phyloP scores from a whole-genome alignment of 92 coral and sea anemone genomes.

The Palythoa heliodiscus region DNA sequence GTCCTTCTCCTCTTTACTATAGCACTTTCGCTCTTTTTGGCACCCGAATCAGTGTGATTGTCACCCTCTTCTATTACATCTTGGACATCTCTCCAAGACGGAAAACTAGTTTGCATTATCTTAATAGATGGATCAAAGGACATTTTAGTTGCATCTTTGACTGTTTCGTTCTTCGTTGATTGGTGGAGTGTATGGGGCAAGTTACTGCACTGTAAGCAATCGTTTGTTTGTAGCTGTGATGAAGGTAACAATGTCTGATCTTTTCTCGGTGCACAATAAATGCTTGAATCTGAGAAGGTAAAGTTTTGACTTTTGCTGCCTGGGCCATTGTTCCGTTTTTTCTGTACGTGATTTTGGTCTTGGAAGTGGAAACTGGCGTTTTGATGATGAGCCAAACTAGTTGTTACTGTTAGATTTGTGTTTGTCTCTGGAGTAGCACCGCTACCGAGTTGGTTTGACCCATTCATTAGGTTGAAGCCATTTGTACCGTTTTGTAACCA shows the following conservation, averaged over 20 bases:
- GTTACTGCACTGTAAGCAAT: not conserved
- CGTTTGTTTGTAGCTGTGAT: not conserved
- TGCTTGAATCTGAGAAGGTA: not conserved
- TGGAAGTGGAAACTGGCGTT: not conserved
- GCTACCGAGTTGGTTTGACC: not conserved
- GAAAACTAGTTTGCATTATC: not conserved
- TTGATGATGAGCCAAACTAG: not conserved
- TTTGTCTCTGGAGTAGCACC: not conserved
- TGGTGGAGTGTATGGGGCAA: not conserved
- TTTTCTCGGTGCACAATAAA: not conserved
- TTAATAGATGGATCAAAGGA: not conserved
- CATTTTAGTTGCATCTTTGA: not conserved
- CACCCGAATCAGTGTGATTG: not conserved
- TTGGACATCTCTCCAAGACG: conserved; percentile 18
- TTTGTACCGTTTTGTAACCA: not conserved
- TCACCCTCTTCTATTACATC: not conserved
- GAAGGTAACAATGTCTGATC: not conserved
- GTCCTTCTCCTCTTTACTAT: not conserved
- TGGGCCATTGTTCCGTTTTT: not conserved
- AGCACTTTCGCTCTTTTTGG: not conserved
- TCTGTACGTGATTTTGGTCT: not conserved
- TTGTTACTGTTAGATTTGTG: not conserved
- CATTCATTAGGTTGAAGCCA: not conserved
- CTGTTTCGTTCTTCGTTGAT: not conserved
- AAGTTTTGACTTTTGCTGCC: not conserved